Conservation (phyloP, 2,888 invertebrate genomes). For the Aporophyla nigra region DNA sequence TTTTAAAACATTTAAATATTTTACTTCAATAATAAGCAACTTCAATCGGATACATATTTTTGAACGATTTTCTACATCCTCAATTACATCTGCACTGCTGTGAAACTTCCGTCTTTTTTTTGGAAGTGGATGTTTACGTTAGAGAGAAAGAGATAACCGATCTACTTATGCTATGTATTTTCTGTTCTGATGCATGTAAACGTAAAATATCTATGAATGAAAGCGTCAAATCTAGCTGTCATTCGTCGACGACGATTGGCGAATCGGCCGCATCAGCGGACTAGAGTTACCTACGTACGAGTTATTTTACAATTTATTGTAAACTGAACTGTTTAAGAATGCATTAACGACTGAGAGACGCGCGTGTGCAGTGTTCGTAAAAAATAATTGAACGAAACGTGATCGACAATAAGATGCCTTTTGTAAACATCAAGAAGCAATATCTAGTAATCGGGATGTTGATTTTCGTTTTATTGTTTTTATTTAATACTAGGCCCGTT, state of each 20-base stretch:
- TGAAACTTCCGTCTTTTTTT: constrained; percentile 33
- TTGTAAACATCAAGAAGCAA: constrained; percentile 88
- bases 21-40: not conserved
- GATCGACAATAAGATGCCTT: constrained; percentile 83
- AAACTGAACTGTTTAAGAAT: constrained; percentile 57
- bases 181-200: constrained; percentile 21
- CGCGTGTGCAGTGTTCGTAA: constrained; percentile 46
- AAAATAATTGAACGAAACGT: constrained; percentile 46
- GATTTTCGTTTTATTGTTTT: constrained; percentile 85
- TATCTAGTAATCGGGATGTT: constrained; percentile 87
- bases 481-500: constrained; percentile 85
- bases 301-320: constrained; percentile 55
- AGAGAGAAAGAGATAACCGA: constrained; percentile 46
- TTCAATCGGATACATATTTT: not conserved
- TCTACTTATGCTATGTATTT: constrained; percentile 31
- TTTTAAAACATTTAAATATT: too few species aligned
- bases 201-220: constrained; percentile 42
- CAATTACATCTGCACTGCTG: constrained; percentile 54
- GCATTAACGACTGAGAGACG: constrained; percentile 56
- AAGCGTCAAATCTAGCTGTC: constrained; percentile 62
- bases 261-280: constrained; percentile 55
- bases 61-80: constrained; percentile 4
- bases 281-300: constrained; percentile 19
- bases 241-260: constrained; percentile 54
- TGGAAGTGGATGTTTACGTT: not conserved